Conservation (phyloP, 2,113 vertebrate genomes). For the Dicrurus megarhynchus region DNA sequence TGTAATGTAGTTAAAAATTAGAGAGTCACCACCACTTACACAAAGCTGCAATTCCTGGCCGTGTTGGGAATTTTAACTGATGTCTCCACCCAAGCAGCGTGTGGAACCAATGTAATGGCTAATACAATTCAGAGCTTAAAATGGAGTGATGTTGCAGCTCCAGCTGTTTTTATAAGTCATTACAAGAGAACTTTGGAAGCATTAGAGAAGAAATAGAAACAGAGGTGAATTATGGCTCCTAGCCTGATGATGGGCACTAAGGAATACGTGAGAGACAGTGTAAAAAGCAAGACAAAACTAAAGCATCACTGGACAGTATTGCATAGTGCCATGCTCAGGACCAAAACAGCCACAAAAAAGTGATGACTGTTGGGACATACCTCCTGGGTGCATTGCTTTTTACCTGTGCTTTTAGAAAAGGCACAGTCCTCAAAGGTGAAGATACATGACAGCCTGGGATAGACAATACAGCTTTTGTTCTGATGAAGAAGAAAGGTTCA, state of each 20-base stretch:
- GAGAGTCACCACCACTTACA: slow-evolving; percentile 32
- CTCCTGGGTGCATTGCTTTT: not conserved
- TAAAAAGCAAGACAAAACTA: not conserved
- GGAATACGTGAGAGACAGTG: not conserved
- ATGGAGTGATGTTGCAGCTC: slow-evolving; percentile 52
- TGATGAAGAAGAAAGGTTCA: not conserved
- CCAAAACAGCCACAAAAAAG: not conserved
- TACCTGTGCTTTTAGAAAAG: not conserved
- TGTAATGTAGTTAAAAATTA: slow-evolving; percentile 20
- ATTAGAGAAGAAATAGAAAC: not conserved
- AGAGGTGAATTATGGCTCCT: not conserved
- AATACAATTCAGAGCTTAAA: slow-evolving; percentile 53
- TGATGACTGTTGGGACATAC: not conserved
- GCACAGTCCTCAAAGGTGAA: not conserved
- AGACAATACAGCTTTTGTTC: not conserved
- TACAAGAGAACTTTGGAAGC: not conserved
- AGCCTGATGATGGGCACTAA: not conserved
- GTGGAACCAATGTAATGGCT: slow-evolving; percentile 41
- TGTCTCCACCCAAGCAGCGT: slow-evolving; percentile 47
- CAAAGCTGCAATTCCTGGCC: slow-evolving; percentile 18
- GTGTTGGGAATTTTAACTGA: slow-evolving; percentile 36
- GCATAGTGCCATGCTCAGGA: not conserved
- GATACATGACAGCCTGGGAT: not conserved
- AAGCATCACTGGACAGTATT: not conserved
- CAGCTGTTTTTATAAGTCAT: not conserved